Percentiles rank a stretch among this genome's conserved stretches.
Conservation (phyloP, 2,888 invertebrate species). For the Xestia rhomboidea region DNA sequence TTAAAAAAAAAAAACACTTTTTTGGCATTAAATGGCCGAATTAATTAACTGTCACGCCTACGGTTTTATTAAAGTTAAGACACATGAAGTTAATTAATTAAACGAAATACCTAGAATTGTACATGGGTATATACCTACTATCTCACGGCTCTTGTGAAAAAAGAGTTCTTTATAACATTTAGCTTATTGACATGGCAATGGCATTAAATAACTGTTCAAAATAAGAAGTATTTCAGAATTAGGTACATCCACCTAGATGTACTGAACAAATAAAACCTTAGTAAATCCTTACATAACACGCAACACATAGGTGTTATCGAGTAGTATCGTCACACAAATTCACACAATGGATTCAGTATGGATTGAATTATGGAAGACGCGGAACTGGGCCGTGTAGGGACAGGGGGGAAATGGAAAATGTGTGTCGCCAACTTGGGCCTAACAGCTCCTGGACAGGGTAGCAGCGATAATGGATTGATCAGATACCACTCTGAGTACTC, state of each 20-base stretch:
- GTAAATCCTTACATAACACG: conserved; percentile 37
- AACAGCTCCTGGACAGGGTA: conserved; percentile 85
- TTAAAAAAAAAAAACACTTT: neutral
- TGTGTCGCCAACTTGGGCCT: conserved; percentile 88
- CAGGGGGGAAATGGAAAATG: conserved; percentile 89
- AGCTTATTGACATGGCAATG: neutral
- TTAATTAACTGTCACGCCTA: conserved; percentile 24
- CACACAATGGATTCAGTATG: conserved; percentile 85
- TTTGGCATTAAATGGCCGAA: conserved; percentile 3
- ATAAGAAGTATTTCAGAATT: neutral
- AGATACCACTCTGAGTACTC: conserved; percentile 83
- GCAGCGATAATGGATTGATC: conserved; percentile 89
- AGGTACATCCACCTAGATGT: neutral
- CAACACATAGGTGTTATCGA: conserved; percentile 46
- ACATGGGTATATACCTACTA: no score
- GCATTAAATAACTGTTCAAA: neutral
- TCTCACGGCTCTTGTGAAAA: neutral
- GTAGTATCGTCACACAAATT: conserved; percentile 69
- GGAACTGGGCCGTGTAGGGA: conserved; percentile 83
- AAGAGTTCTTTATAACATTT: neutral
- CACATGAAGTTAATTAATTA: conserved; percentile 21
- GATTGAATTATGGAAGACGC: conserved; percentile 89
- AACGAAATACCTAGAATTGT: conserved; percentile 8
- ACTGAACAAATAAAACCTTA: conserved; percentile 13
- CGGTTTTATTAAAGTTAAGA: conserved; percentile 16